A percentile compares a stretch with the other conserved stretches of the same genome.
phyloP scores from a whole-genome alignment of 2,797 vertebrate genomes.

The Huso huso region DNA sequence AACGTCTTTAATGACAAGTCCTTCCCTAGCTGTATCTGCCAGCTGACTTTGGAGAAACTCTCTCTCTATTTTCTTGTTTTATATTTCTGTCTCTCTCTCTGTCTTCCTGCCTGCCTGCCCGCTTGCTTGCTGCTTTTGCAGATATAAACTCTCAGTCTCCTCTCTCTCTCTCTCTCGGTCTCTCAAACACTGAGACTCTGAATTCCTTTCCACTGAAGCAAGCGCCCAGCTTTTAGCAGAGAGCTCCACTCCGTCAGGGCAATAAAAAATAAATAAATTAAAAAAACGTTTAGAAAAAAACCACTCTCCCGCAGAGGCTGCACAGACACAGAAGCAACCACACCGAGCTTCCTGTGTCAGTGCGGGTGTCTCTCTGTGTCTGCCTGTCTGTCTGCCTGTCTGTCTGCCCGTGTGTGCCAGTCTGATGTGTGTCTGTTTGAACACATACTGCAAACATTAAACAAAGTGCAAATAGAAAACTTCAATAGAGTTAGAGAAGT shows the following conservation, averaged over 20 bases:
- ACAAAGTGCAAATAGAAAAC: too few relatives aligned
- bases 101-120: neutral
- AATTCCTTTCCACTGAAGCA: conserved; percentile 70
- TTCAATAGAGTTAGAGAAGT: too few relatives aligned
- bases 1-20: neutral
- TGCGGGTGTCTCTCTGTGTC: too few relatives aligned
- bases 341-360: conserved; percentile 30
- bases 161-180: conserved; percentile 5
- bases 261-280: conserved; percentile 25
- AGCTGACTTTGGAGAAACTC: neutral
- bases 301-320: conserved; percentile 13
- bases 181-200: conserved; percentile 39
- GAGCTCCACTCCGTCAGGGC: conserved; percentile 24
- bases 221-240: conserved; percentile 39
- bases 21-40: neutral
- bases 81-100: conserved; percentile 12
- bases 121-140: too few relatives aligned
- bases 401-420: too few relatives aligned
- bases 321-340: conserved; percentile 24
- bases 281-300: conserved; percentile 21
- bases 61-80: conserved; percentile 1
- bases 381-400: too few relatives aligned
- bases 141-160: conserved; percentile 5
- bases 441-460: too few relatives aligned
- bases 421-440: too few relatives aligned